Evolutionary conservation across 1,140 invertebrate genomes (phyloP), one percentile per base, ranked within the genome.

Genomic region (Cherax destructor): DNA sequence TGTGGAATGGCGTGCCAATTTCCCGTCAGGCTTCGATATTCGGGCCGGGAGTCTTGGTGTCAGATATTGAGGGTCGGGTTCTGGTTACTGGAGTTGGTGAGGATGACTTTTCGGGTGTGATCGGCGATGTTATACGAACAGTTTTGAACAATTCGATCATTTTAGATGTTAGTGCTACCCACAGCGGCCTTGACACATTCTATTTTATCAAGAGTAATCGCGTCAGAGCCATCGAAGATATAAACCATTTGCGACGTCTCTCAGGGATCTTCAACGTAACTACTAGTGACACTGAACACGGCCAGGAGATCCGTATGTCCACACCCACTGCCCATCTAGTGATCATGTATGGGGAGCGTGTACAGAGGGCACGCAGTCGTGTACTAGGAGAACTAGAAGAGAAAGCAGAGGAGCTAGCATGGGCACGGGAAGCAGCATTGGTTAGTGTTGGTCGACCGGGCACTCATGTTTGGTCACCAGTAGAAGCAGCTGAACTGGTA

Each of bases 101-200:
- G 65, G 91, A 94, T 21, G 97, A 98, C 4, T 98, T 97, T 93
- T 97, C 98, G 0, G 96, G 97, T 0, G 98, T 98, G 1, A 97
- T 98, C 0, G 97, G 98, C 94, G 98, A 99, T 94, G 97, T 99
- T 0, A 97, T 99, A 0, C 98, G 97, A 1, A 98, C 98, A 0
- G 97, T 99, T 6, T 97, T 99, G 93, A 99, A 99, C 94, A 97
- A 98, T 93, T 98, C 98, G 0, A 97, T 97, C 94, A 97, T 99
- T 95, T 94, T 99, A 24, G 97, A 98, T 91, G 95, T 99, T 0
- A 98, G 93, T 96, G 96, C 0, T 94, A 98, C 76, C 98, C 98
- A 94, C 96, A 98, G 56, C 95, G 97, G 69, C 93, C 93, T 86
- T 79, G 92, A 92, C 49, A 92, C 91, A 41, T 93, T 93, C 92